These are phyloP conservation scores for Centropus bengalensis DNA, from an alignment of 2,113 vertebrate species.

Conservation along the genomic window DNA sequence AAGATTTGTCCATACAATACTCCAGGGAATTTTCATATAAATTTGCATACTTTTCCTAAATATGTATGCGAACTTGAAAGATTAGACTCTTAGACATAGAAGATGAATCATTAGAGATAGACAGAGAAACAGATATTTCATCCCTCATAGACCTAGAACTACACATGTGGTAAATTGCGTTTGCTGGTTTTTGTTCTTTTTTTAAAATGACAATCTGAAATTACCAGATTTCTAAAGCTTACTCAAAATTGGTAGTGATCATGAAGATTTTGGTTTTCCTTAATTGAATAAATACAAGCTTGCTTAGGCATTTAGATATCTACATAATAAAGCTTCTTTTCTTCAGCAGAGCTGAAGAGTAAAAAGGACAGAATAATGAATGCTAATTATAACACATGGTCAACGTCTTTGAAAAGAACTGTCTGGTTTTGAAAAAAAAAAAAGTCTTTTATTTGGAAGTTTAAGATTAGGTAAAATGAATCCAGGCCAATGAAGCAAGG, in stretches of 20 bases:
- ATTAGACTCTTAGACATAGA: conserved; percentile 10
- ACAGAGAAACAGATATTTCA: not conserved
- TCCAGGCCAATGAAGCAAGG: not conserved
- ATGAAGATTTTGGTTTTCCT: not conserved
- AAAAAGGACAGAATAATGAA: not conserved
- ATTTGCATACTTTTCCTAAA: conserved; percentile 61
- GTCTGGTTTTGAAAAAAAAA: not conserved
- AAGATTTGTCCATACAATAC: conserved; percentile 62
- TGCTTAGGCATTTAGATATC: not conserved
- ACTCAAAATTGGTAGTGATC: not conserved
- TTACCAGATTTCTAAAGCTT: not conserved
- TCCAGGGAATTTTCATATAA: conserved; percentile 57
- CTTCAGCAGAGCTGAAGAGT: not conserved
- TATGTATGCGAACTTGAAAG: conserved; percentile 40
- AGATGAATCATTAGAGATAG: not conserved
- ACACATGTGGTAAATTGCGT: not conserved
- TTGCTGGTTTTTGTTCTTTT: not conserved
- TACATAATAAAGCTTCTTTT: not conserved
- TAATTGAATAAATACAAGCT: not conserved
- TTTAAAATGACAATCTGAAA: not conserved
- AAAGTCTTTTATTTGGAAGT: not conserved
- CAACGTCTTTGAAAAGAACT: not conserved
- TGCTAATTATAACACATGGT: not conserved
- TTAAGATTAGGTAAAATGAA: not conserved
- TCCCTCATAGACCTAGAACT: not conserved